phyloP scores from a whole-genome alignment of 2,113 vertebrate genomes.

The Mus musculus region DNA sequence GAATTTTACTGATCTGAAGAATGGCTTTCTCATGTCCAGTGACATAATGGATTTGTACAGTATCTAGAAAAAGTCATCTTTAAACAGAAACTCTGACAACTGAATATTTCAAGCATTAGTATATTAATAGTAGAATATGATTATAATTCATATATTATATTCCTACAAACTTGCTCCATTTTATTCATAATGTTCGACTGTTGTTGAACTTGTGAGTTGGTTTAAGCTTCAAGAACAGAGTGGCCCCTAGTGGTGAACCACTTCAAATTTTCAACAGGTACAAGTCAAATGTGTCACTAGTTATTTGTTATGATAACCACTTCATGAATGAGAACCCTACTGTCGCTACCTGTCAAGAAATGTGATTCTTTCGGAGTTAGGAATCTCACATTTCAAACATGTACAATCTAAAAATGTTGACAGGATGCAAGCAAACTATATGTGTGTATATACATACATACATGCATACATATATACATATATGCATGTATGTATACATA shows the following conservation, averaged over 20 bases:
- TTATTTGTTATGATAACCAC: neutral
- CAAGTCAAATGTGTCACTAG: neutral
- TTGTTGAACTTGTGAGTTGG: neutral
- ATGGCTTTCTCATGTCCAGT: neutral
- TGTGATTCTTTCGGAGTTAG: neutral
- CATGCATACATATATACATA: neutral
- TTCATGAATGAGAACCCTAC: neutral
- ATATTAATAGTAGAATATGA: neutral
- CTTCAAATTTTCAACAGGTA: constrained; percentile 42
- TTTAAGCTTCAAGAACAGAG: constrained; percentile 58
- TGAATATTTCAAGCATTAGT: neutral
- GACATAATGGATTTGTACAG: constrained; percentile 5
- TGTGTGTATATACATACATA: neutral
- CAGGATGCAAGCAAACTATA: neutral
- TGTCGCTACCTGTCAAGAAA: neutral
- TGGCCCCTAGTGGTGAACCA: constrained; percentile 52
- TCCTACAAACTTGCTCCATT: neutral
- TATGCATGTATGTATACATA: no score
- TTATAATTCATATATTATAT: neutral
- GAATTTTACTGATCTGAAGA: neutral
- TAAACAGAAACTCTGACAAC: constrained; percentile 2
- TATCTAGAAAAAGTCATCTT: neutral
- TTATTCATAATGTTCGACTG: neutral
- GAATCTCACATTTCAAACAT: constrained; percentile 36
- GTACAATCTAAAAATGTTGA: neutral